Evolutionary conservation across 2,888 invertebrate genomes (phyloP), one percentile per base, ranked within the genome.

Genomic region (Dysmachus trigonus): DNA sequence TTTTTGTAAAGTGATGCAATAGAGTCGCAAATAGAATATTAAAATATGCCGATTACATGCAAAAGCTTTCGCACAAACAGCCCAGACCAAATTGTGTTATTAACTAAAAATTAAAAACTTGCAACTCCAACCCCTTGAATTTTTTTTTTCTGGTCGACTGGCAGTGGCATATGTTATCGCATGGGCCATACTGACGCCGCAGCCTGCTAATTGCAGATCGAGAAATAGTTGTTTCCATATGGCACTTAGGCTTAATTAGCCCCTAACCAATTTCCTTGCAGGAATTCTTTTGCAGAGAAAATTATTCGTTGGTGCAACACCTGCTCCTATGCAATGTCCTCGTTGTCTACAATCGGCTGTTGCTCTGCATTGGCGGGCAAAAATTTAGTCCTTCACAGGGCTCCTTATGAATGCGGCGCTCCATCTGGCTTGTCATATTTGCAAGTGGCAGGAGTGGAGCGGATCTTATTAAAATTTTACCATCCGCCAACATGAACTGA

Each of bases 401-500:
- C 47, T 31, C 31, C n/a, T 73, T 33, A 33, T 8, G 2, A 2
- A n/a, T n/a, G n/a, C n/a, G n/a, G n/a, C n/a, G 13, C 22, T 31
- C 15, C 31, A 1, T n/a, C n/a, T n/a, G n/a, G 15, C 13, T 30
- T 10, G 38, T 41, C 18, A 76, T n/a, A 7, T 10, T 76, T n/a
- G 18, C n/a, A 30, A 22, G 33, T 53, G 81, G 33, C 5, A 31
- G 62, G 30, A 35, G n/a, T n/a, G n/a, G n/a, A n/a, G n/a, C n/a
- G n/a, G 81, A 81, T 81, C 53, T 81, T 81, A 81, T 81, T 81
- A 62, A 81, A 81, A 31, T 47, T 62, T 81, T 18, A 81, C 62
- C 62, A 62, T 62, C 81, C 62, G 30, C 30, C 27, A 62, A 51
- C 33, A 76, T 38, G 22, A n/a, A 35, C 7, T 15, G 41, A 76